phyloP scores from a whole-genome alignment of 2,888 invertebrate species.

The Coleophora flavipennella region DNA sequence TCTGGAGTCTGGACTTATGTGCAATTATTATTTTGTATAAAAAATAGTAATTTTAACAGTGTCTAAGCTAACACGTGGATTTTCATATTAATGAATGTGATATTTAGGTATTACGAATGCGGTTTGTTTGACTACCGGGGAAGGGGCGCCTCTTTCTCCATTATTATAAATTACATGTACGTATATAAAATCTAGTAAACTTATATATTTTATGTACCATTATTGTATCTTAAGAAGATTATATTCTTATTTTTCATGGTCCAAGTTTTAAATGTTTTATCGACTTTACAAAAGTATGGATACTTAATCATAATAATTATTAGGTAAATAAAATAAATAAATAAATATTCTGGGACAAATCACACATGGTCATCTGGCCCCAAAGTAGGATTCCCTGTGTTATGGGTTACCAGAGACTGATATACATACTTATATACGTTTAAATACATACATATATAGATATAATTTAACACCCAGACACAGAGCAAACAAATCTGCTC shows the following conservation, averaged over 20 bases:
- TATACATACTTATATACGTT: no score
- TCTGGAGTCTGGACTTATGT: conserved; percentile 68
- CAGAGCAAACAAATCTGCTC: no score
- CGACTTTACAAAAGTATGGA: conserved; percentile 72
- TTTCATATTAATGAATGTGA: conserved; percentile 74
- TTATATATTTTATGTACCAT: conserved; percentile 73
- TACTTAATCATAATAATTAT: conserved; percentile 52
- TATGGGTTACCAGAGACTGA: no score
- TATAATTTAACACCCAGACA: no score
- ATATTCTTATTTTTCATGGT: conserved; percentile 74
- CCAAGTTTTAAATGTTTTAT: conserved; percentile 74
- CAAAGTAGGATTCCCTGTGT: no score
- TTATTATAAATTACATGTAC: conserved; percentile 50
- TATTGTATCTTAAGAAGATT: conserved; percentile 71
- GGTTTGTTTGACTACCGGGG: conserved; percentile 48
- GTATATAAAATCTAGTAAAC: conserved; percentile 64
- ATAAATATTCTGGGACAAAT: no score
- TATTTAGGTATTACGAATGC: conserved; percentile 71
- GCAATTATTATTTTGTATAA: conserved; percentile 74
- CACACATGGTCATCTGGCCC: no score
- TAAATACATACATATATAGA: no score
- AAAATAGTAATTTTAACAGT: conserved; percentile 65
- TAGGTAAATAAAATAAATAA: no score
- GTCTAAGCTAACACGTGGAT: conserved; percentile 71
- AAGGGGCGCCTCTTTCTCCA: conserved; percentile 26